These are phyloP conservation scores for Silvanus unidentatus DNA, from an alignment of 2,888 invertebrate genomes.

Conservation along the genomic window DNA sequence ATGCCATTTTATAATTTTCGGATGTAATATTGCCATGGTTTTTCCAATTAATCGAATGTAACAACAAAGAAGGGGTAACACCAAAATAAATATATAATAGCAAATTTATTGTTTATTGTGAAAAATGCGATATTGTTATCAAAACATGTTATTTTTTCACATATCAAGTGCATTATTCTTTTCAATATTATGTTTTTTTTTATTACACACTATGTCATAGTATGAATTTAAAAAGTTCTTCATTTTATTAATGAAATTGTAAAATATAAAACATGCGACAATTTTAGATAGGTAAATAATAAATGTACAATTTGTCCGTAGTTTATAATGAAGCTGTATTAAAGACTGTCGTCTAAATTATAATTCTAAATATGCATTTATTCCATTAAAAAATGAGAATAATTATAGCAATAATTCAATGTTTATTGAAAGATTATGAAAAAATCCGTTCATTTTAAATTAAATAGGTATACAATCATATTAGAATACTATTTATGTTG, in stretches of 20 bases:
- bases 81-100: slow-evolving; percentile 18
- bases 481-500: too few species aligned
- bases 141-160: slow-evolving; percentile 30
- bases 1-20: slow-evolving; percentile 5
- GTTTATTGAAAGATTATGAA: slow-evolving; percentile 16
- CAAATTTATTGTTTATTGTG: slow-evolving; percentile 6
- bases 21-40: slow-evolving; percentile 7
- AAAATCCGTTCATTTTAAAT: too few species aligned
- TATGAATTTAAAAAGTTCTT: too few species aligned
- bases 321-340: slow-evolving; percentile 28
- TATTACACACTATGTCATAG: too few species aligned
- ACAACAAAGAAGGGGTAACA: slow-evolving; percentile 21
- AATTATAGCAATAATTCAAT: slow-evolving; percentile 42
- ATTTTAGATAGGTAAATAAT: slow-evolving; percentile 30
- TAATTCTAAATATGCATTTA: slow-evolving; percentile 33
- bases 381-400: slow-evolving; percentile 26
- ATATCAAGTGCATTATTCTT: slow-evolving; percentile 22
- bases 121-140: slow-evolving; percentile 19
- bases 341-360: slow-evolving; percentile 36
- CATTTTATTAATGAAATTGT: background rate
- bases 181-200: background rate
- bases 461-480: too few species aligned
- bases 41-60: background rate
- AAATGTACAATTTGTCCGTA: slow-evolving; percentile 36
- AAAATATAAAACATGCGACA: background rate